phyloP scores from a whole-genome alignment of 2,113 vertebrate species.

The Empidonax alnorum region DNA sequence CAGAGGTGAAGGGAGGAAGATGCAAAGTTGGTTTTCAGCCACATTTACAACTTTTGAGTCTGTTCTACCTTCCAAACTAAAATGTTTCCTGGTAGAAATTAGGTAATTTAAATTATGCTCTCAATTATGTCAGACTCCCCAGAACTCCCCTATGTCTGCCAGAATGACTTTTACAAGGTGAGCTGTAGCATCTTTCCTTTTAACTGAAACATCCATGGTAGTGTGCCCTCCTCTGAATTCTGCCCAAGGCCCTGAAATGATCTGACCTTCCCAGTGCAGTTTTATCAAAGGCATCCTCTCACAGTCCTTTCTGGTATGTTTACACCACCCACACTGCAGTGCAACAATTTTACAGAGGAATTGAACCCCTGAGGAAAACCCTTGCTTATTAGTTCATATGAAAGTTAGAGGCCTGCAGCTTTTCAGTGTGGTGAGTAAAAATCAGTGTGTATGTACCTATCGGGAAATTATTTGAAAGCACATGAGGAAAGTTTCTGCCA shows the following conservation, averaged over 20 bases:
- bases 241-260: neutral
- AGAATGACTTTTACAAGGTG: neutral
- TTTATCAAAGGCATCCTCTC: neutral
- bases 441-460: fast-evolving
- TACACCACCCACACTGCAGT: neutral
- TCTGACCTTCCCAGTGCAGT: neutral
- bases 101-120: neutral
- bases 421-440: neutral
- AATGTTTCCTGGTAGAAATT: neutral
- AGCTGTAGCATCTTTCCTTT: neutral
- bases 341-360: neutral
- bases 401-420: neutral
- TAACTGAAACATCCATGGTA: neutral
- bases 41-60: neutral
- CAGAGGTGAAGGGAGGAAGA: neutral
- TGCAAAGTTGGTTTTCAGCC: neutral
- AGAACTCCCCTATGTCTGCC: neutral
- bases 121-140: neutral
- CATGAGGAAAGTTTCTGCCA: neutral
- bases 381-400: neutral
- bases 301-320: neutral
- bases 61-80: neutral
- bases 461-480: neutral
- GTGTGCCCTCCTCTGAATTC: neutral
- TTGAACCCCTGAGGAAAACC: neutral